These are phyloP conservation scores for Coilia nasus DNA, from an alignment of 2,797 vertebrate genomes.

Conservation along the genomic window DNA sequence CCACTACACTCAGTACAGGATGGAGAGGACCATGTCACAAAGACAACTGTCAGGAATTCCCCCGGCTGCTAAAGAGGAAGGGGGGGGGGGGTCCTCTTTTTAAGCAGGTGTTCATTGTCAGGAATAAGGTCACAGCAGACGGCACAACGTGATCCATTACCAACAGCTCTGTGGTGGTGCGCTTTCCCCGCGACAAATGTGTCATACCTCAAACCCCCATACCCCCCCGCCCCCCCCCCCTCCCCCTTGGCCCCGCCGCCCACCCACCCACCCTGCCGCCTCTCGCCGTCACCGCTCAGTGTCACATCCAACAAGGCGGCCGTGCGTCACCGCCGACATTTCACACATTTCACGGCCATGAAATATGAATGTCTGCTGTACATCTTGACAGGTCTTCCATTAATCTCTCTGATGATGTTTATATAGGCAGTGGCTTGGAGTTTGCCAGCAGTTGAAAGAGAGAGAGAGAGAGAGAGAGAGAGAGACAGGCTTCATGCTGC, in stretches of 20 bases:
- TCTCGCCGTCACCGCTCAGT: background rate
- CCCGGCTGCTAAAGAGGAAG: background rate
- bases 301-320: background rate
- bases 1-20: too few species aligned
- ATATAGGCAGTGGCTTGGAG: background rate
- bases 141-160: constrained; percentile 3
- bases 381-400: constrained; percentile 7
- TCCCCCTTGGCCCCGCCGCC: background rate
- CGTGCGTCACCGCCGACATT: background rate
- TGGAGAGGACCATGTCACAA: background rate
- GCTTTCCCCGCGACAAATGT: background rate
- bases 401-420: constrained; percentile 26
- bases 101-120: constrained; percentile 24
- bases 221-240: background rate
- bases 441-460: background rate
- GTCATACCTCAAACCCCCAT: constrained; percentile 6
- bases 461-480: background rate
- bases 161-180: background rate
- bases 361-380: constrained; percentile 8
- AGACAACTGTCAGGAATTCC: constrained; percentile 24
- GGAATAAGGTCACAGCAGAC: constrained; percentile 2
- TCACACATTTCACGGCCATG: background rate
- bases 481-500: background rate
- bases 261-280: background rate
- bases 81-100: background rate